Evolutionary conservation across 1,140 invertebrate genomes (phyloP), one percentile per base, ranked within the genome.

Genomic region (Hetaerina americana): DNA sequence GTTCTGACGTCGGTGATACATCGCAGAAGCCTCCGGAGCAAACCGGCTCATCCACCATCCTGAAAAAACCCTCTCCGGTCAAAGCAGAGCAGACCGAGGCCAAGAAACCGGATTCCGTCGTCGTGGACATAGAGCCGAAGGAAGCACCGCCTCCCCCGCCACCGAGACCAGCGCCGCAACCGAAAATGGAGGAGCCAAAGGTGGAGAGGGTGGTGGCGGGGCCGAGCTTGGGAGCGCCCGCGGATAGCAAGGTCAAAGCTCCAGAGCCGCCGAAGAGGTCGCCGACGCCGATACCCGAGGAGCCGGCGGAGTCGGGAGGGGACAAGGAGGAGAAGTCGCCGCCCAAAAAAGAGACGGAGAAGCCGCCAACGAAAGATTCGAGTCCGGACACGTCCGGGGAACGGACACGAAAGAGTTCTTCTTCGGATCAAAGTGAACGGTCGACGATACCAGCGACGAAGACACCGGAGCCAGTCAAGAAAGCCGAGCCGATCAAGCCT

Each of bases 261-360:
- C n/a, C n/a, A n/a, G 76, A 73, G 72, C 74, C 72, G 22, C 77
- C 74, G 75, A n/a, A n/a, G n/a, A n/a, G n/a, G n/a, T n/a, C n/a
- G n/a, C 72, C 76, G 18, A 77, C 76, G 8, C 70, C 77, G 10
- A 78, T 8, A 15, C 5, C 5, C 6, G 31, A 40, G 31, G 31
- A 40, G 67, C 82, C 82, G 22, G 82, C 85, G 72, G 77, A 80
- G 74, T 82, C 86, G 79, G 78, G 78, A 27, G 77, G 80, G 10
- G 70, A 71, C 70, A n/a, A n/a, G n/a, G n/a, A n/a, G n/a, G n/a
- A n/a, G n/a, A 57, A 57, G 22, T 76, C 75, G 66, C 75, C 78
- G 31, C 74, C 75, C 0, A 68, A 80, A 8, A 78, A 80, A 27
- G 79, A 78, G 27, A 77, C 78, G n/a, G 78, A 77, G 57, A 75